These are phyloP conservation scores for Hydrophis major DNA, from an alignment of 2,797 vertebrate species.

Conservation along the genomic window DNA sequence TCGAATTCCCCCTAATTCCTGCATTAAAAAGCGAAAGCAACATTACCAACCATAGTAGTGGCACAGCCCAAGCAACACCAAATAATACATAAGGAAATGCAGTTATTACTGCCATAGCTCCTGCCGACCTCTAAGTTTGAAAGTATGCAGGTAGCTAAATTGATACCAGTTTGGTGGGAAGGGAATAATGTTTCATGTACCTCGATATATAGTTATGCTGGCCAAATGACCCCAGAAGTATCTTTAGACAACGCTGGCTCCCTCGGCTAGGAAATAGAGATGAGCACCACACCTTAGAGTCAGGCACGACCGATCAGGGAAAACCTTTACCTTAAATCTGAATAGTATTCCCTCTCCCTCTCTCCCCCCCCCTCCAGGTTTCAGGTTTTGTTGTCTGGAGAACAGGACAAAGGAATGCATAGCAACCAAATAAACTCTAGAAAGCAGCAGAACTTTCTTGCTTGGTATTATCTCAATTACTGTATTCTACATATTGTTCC, in stretches of 20 bases:
- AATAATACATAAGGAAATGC: not conserved
- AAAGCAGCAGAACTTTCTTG: not conserved
- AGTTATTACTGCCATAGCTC: not conserved
- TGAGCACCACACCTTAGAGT: not conserved
- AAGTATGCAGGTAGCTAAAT: not conserved
- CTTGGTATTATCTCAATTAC: not conserved
- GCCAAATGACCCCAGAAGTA: not conserved
- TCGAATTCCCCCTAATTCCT: not conserved
- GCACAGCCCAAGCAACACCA: not conserved
- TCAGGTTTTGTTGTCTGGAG: not conserved
- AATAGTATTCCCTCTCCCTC: not conserved
- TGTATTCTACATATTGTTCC: no score
- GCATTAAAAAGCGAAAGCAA: not conserved
- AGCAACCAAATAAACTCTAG: not conserved
- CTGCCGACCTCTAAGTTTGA: not conserved
- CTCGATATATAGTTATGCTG: not conserved
- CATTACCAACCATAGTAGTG: not conserved
- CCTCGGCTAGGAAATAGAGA: not conserved
- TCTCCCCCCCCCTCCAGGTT: not conserved
- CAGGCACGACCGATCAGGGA: not conserved
- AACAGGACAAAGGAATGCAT: not conserved
- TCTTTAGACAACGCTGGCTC: not conserved
- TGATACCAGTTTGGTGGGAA: not conserved
- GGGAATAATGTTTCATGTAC: not conserved
- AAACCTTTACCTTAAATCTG: not conserved